Evolutionary conservation across 2,888 invertebrate species (phyloP).

Genomic region (Volucella bombylans): DNA sequence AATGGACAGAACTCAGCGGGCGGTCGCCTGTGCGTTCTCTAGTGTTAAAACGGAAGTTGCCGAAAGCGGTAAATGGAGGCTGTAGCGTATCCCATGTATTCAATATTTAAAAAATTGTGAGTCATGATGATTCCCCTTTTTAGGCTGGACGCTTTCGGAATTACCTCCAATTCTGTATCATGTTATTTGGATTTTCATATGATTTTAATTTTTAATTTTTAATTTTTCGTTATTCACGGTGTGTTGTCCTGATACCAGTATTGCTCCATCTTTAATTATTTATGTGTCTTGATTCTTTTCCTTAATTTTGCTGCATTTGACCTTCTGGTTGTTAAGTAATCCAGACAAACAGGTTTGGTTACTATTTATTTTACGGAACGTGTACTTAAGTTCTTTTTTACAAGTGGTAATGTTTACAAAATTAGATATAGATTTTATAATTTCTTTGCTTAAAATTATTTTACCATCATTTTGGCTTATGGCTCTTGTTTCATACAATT

Average conservation of each 20-base stretch:
- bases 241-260: slow-evolving; percentile 1
- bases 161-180: slow-evolving; percentile 12
- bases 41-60: too few relatives aligned
- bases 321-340: background rate
- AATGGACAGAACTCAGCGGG: too few relatives aligned
- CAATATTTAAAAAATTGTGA: too few relatives aligned
- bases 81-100: too few relatives aligned
- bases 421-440: background rate
- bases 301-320: slow-evolving; percentile 11
- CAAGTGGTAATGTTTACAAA: background rate
- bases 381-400: background rate
- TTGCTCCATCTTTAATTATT: slow-evolving; percentile 27
- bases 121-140: too few relatives aligned
- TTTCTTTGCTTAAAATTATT: too few relatives aligned
- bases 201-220: slow-evolving; percentile 4
- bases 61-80: too few relatives aligned
- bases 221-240: background rate
- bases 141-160: too few relatives aligned
- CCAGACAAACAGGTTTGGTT: background rate
- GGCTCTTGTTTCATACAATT: too few relatives aligned
- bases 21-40: too few relatives aligned
- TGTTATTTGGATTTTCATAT: slow-evolving; percentile 17
- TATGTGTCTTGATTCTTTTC: slow-evolving; percentile 20
- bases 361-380: background rate
- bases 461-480: too few relatives aligned